Conservation (phyloP, 1,140 invertebrate genomes). For the Homarus americanus region DNA sequence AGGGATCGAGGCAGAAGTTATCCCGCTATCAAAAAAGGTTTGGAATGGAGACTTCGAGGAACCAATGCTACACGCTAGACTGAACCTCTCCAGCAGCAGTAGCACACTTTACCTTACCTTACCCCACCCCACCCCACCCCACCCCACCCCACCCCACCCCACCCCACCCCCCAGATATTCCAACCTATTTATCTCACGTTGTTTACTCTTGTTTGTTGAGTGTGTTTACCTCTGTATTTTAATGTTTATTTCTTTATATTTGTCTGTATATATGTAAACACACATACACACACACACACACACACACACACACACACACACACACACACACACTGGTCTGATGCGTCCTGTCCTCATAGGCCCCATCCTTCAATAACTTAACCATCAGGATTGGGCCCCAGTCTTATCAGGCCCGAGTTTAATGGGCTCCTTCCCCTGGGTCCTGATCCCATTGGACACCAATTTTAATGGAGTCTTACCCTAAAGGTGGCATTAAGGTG, state of each 20-base stretch:
- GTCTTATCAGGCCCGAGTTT: neutral
- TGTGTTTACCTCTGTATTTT: neutral
- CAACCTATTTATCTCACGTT: neutral
- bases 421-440: neutral
- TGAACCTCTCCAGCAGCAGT: too few relatives aligned
- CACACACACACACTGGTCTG: neutral
- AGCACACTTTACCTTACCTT: conserved; percentile 6
- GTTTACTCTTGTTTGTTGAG: neutral
- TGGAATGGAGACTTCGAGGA: too few relatives aligned
- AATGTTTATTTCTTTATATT: neutral
- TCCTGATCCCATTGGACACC: neutral
- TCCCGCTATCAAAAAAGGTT: too few relatives aligned
- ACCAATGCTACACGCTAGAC: too few relatives aligned
- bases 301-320: conserved; percentile 25
- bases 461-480: neutral
- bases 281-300: conserved; percentile 19
- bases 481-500: neutral
- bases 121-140: neutral
- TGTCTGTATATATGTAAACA: too few relatives aligned
- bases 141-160: too few relatives aligned
- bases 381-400: too few relatives aligned
- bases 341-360: neutral
- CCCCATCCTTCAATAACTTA: neutral
- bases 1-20: too few relatives aligned
- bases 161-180: neutral